These are phyloP conservation scores for Gallinago nigripennis DNA, from an alignment of 2,797 vertebrate species.

Conservation along the genomic window DNA sequence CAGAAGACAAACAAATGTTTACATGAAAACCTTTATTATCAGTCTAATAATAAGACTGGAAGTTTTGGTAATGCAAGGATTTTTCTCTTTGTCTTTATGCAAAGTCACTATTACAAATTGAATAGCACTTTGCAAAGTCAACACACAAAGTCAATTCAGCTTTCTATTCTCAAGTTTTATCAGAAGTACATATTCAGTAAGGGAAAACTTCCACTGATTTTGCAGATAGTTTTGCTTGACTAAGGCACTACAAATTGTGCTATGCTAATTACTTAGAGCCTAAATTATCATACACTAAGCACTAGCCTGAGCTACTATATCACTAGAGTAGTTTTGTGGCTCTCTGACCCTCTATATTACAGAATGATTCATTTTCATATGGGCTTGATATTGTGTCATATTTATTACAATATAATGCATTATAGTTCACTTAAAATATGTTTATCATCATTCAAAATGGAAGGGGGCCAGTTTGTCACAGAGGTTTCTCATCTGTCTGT, in stretches of 20 bases:
- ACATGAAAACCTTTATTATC: background rate
- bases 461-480: background rate
- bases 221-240: background rate
- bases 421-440: background rate
- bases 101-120: background rate
- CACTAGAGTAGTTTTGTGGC: background rate
- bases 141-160: background rate
- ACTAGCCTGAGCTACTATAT: background rate
- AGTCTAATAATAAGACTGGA: background rate
- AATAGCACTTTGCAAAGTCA: conserved; percentile 4
- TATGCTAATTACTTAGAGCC: background rate
- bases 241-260: background rate
- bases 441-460: background rate
- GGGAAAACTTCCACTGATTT: background rate
- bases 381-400: background rate
- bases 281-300: background rate
- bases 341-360: background rate
- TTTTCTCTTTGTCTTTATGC: background rate
- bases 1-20: background rate
- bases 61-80: background rate
- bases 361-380: background rate
- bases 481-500: background rate
- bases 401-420: background rate
- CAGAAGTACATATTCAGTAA: background rate
- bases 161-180: background rate